Evolutionary conservation across 2,888 invertebrate genomes (phyloP).

Genomic region (Machimus rusticus): DNA sequence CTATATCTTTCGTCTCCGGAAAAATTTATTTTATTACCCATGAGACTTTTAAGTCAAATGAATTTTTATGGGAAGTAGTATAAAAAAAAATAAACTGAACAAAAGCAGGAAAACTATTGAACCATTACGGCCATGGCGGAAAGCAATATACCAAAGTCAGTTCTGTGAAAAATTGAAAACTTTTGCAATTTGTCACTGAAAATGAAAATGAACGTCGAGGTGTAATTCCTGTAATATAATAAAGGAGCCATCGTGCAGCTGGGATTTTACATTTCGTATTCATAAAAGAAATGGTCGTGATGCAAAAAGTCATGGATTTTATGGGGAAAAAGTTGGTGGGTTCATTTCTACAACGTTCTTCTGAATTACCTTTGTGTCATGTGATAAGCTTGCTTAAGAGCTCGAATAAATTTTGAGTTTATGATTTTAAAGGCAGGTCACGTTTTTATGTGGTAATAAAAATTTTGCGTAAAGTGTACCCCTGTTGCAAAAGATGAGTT

Average conservation of each 20-base stretch:
- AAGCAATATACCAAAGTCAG: background rate
- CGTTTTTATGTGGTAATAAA: background rate
- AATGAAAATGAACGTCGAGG: background rate
- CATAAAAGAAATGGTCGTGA: background rate
- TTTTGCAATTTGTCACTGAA: background rate
- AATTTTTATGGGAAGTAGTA: background rate
- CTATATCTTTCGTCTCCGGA: background rate
- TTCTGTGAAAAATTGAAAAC: background rate
- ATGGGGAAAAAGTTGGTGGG: background rate
- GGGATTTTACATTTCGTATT: background rate
- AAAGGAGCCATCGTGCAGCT: background rate
- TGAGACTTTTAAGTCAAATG: background rate
- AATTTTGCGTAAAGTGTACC: background rate
- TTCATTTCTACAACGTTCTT: background rate
- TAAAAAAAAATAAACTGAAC: background rate
- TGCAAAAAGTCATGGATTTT: background rate
- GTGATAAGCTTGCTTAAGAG: background rate
- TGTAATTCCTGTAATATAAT: background rate
- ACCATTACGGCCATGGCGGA: background rate
- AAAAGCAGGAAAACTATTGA: background rate
- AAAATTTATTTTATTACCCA: background rate
- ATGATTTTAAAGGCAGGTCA: background rate
- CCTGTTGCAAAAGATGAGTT: background rate
- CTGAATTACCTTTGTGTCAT: background rate
- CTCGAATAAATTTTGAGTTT: background rate